Conservation (phyloP, 2,888 invertebrate species). For the Buathra laborator region DNA sequence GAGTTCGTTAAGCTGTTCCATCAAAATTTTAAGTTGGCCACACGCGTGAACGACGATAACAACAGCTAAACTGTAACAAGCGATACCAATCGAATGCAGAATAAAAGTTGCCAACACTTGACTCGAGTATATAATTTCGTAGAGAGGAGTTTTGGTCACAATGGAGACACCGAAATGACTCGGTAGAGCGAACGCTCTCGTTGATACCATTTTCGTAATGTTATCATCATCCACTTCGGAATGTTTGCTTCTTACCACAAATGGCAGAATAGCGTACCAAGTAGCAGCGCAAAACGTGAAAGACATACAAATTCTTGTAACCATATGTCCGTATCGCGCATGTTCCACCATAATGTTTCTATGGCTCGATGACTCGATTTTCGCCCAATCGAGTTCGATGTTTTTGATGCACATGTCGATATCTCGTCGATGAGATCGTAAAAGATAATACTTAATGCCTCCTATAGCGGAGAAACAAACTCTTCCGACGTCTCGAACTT, state of each 20-base stretch:
- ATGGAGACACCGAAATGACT: conserved; percentile 73
- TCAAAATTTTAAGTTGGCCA: conserved; percentile 71
- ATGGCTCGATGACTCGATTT: conserved; percentile 12
- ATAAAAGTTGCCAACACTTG: conserved; percentile 73
- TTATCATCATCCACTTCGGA: conserved; percentile 42
- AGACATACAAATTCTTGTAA: conserved; percentile 64
- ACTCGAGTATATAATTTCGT: conserved; percentile 73
- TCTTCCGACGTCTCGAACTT: conserved; percentile 68
- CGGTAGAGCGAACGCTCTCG: conserved; percentile 69
- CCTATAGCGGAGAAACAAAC: conserved; percentile 71
- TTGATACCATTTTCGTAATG: conserved; percentile 63
- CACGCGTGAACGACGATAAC: conserved; percentile 75
- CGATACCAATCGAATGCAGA: conserved; percentile 71
- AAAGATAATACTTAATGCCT: conserved; percentile 68
- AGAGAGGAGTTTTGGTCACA: conserved; percentile 70
- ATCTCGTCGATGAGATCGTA: conserved; percentile 11
- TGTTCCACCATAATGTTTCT: conserved; percentile 71
- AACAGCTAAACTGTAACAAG: conserved; percentile 74
- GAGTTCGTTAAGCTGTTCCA: conserved; percentile 14
- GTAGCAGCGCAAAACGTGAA: conserved; percentile 71
- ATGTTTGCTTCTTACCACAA: conserved; percentile 64
- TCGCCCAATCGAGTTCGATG: conserved; percentile 74
- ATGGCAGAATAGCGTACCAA: conserved; percentile 60
- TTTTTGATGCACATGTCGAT: conserved; percentile 71
- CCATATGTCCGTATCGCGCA: conserved; percentile 72